Evolutionary conservation across 2,797 vertebrate genomes (phyloP).

Genomic region (Telmatherina bonti): DNA sequence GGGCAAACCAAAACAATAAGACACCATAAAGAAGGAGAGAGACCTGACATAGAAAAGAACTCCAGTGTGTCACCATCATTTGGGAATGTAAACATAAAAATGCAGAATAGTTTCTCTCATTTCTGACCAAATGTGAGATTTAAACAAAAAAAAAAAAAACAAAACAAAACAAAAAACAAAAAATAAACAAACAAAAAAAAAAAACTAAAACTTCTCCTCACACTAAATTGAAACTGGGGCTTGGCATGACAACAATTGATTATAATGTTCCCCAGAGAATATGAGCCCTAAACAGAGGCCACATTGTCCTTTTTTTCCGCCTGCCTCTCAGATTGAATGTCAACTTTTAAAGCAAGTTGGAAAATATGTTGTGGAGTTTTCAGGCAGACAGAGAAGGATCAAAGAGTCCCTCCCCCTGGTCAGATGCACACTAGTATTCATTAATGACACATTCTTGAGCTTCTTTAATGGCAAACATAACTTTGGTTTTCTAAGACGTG

Average conservation of each 20-base stretch:
- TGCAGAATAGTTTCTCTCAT: conserved; percentile 58
- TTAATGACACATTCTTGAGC: conserved; percentile 82
- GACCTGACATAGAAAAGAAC: conserved; percentile 65
- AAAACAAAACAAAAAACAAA: background rate
- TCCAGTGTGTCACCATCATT: conserved; percentile 85
- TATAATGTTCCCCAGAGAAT: conserved; percentile 77
- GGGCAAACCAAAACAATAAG: conserved; percentile 41
- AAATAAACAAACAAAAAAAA: too few relatives aligned
- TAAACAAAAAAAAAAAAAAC: conserved; percentile 24
- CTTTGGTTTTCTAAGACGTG: conserved; percentile 87
- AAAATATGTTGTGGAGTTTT: conserved; percentile 78
- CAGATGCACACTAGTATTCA: conserved; percentile 65
- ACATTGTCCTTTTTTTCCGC: conserved; percentile 77
- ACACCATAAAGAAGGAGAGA: conserved; percentile 49
- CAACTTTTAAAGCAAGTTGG: conserved; percentile 76
- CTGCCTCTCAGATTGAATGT: conserved; percentile 78
- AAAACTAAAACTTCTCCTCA: conserved; percentile 45
- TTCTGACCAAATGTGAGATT: conserved; percentile 51
- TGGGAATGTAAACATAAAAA: conserved; percentile 86
- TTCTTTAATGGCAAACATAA: conserved; percentile 85
- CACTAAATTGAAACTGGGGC: conserved; percentile 64
- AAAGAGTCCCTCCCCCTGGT: conserved; percentile 58
- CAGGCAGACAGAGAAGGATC: conserved; percentile 63
- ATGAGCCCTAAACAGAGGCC: conserved; percentile 80
- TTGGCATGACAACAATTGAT: conserved; percentile 80